Evolutionary conservation across 2,113 vertebrate genomes (phyloP).

Genomic region (Tragelaphus scriptus): DNA sequence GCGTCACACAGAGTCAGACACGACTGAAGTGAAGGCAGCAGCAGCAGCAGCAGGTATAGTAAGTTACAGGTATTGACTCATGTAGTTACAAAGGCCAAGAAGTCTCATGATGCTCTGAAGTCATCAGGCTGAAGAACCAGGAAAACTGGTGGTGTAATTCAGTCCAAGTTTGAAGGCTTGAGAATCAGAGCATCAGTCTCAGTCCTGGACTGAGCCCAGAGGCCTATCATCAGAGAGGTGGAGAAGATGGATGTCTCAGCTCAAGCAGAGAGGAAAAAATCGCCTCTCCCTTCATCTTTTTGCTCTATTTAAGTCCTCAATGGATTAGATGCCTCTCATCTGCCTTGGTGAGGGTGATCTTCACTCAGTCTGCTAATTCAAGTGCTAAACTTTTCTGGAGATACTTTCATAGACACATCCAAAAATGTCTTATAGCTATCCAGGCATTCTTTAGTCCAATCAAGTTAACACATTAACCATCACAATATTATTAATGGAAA

Average conservation of each 20-base stretch:
- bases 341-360: not conserved
- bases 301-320: not conserved
- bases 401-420: not conserved
- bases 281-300: not conserved
- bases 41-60: not conserved
- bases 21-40: too few relatives aligned
- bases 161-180: not conserved
- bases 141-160: not conserved
- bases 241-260: not conserved
- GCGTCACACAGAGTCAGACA: too few relatives aligned
- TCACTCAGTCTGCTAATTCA: not conserved
- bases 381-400: not conserved
- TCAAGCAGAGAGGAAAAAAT: not conserved
- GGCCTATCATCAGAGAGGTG: not conserved
- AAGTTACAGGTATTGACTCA: not conserved
- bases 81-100: not conserved
- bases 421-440: not conserved
- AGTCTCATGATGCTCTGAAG: not conserved
- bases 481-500: not conserved
- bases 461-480: not conserved
- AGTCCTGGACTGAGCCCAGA: not conserved
- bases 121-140: not conserved
- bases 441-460: not conserved
- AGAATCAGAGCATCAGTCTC: not conserved
- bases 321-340: not conserved